A percentile compares a stretch with the other conserved stretches of the same genome.
Evolutionary conservation across 37 sponge, comb jelly and placozoan species (phyloP).

Genomic region (Halisarca cf. caerulea): DNA sequence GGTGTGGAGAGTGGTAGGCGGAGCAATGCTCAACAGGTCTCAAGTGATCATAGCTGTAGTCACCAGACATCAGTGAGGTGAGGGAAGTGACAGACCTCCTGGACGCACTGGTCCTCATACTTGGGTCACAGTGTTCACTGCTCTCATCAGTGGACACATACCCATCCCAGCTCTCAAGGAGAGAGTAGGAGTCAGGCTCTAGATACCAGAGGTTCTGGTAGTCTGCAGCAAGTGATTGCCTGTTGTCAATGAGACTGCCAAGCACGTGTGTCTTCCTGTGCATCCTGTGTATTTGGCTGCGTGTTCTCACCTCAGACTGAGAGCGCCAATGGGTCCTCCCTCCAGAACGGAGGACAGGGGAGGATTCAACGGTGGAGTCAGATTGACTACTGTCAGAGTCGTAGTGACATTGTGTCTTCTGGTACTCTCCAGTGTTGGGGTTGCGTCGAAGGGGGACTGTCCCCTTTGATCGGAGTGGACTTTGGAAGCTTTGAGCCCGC

Average conservation of each 20-base stretch:
- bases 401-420: background rate
- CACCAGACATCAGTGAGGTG: background rate
- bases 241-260: background rate
- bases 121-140: background rate
- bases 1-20: no score
- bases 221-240: background rate
- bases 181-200: background rate
- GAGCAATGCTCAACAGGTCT: no score
- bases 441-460: background rate
- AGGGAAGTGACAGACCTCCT: background rate
- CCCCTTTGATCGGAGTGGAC: background rate
- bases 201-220: slow-evolving; percentile 18
- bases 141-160: background rate
- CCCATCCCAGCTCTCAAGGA: background rate
- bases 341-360: background rate
- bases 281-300: background rate
- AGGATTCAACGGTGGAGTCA: background rate
- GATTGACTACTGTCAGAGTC: background rate
- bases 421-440: slow-evolving; percentile 19
- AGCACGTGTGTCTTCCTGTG: background rate
- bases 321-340: background rate
- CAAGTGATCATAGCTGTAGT: background rate
- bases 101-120: background rate
- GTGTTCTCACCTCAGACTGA: background rate
- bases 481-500: background rate